Evolutionary conservation across 2,888 invertebrate species (phyloP).

Genomic region (Proisotoma minuta): DNA sequence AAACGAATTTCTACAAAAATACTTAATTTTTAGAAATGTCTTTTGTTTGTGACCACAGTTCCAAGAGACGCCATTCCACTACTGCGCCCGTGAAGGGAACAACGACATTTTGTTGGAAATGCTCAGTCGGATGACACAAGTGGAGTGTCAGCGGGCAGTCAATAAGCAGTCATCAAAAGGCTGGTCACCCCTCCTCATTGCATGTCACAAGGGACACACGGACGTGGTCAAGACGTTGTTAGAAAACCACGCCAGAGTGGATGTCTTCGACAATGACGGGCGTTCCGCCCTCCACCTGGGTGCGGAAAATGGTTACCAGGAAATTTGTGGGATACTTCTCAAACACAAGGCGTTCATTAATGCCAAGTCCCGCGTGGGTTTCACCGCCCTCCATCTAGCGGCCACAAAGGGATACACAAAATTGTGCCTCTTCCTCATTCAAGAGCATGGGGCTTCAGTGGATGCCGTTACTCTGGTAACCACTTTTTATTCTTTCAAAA

Average conservation of each 20-base stretch:
- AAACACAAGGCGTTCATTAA: slow-evolving; percentile 98
- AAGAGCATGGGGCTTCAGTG: slow-evolving; percentile 90
- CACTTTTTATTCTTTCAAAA: slow-evolving; percentile 1
- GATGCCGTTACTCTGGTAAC: slow-evolving; percentile 81
- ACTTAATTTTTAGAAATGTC: too few species aligned
- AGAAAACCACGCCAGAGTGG: slow-evolving; percentile 92
- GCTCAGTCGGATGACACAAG: slow-evolving; percentile 81
- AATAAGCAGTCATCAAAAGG: slow-evolving; percentile 91
- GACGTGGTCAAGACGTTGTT: slow-evolving; percentile 77
- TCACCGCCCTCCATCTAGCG: slow-evolving; percentile 94
- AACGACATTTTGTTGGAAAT: slow-evolving; percentile 92
- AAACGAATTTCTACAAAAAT: neutral
- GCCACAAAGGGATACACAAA: slow-evolving; percentile 94
- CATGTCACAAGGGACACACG: slow-evolving; percentile 91
- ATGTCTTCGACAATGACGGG: slow-evolving; percentile 95
- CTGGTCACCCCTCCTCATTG: slow-evolving; percentile 95
- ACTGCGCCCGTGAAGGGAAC: slow-evolving; percentile 90
- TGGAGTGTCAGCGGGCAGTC: slow-evolving; percentile 86
- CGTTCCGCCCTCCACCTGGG: slow-evolving; percentile 66
- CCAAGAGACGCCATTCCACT: slow-evolving; percentile 79
- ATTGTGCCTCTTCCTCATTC: slow-evolving; percentile 81
- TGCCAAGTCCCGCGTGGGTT: slow-evolving; percentile 95
- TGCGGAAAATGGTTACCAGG: slow-evolving; percentile 48
- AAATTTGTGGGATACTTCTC: slow-evolving; percentile 69
- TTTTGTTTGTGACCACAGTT: slow-evolving; percentile 16